phyloP scores from a whole-genome alignment of 2,797 vertebrate genomes.

The Centroberyx gerrardi region DNA sequence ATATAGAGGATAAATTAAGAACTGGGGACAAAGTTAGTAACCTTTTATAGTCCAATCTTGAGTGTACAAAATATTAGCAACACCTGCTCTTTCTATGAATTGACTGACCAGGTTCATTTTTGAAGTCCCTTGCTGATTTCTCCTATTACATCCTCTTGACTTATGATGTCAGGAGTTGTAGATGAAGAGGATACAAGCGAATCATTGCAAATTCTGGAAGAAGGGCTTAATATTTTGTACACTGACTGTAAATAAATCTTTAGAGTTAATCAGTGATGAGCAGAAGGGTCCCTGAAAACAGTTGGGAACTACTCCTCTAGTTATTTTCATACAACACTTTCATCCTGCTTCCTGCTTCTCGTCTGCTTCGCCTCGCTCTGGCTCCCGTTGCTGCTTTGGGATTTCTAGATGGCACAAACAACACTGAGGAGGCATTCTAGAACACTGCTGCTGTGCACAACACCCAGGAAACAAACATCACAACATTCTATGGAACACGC shows the following conservation, averaged over 20 bases:
- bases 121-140: not conserved
- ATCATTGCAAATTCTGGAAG: not conserved
- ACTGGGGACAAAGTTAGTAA: too few species aligned
- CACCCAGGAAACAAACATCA: not conserved
- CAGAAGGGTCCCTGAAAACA: not conserved
- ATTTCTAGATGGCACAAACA: conserved; percentile 83
- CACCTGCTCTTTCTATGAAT: too few species aligned
- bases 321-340: conserved; percentile 13
- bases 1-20: too few species aligned
- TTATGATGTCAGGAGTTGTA: not conserved
- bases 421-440: conserved; percentile 67
- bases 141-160: not conserved
- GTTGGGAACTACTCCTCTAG: not conserved
- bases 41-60: too few species aligned
- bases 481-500: not conserved
- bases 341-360: conserved; percentile 13
- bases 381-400: conserved; percentile 92
- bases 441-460: conserved; percentile 18
- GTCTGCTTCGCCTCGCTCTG: conserved; percentile 84
- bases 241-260: not conserved
- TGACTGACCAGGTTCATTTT: too few species aligned
- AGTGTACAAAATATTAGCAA: too few species aligned
- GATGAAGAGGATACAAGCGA: too few species aligned
- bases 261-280: too few species aligned
- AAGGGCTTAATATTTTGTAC: not conserved